Conservation (phyloP, 2,797 vertebrate species). For the Coccyzus lansbergi region DNA sequence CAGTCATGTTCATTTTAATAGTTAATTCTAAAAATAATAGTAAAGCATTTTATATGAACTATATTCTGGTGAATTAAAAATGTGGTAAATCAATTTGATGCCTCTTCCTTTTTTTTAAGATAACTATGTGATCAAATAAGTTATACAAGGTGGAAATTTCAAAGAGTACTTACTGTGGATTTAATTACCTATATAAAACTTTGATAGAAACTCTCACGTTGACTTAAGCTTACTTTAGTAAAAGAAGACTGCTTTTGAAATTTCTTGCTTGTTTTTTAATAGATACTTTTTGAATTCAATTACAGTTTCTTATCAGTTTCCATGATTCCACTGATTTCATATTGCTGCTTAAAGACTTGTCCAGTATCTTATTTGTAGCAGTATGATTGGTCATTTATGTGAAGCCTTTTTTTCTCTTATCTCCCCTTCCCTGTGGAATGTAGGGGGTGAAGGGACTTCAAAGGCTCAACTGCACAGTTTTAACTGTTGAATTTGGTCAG, state of each 20-base stretch:
- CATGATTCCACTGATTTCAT: not conserved
- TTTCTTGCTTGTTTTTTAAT: not conserved
- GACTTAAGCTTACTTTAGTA: not conserved
- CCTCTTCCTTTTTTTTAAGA: not conserved
- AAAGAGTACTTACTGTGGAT: not conserved
- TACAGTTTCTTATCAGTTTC: not conserved
- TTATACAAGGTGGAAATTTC: conserved; percentile 7
- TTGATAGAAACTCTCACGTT: not conserved
- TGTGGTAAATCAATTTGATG: not conserved
- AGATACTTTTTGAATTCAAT: not conserved
- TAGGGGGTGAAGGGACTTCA: too few relatives aligned
- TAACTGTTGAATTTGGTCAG: too few relatives aligned
- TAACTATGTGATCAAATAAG: not conserved
- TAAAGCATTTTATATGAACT: not conserved
- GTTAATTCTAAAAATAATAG: not conserved
- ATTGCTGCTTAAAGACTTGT: not conserved
- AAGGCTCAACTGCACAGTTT: too few relatives aligned
- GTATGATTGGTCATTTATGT: not conserved
- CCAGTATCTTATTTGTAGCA: not conserved
- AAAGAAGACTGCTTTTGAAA: not conserved
- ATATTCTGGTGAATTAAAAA: not conserved
- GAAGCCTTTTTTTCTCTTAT: not conserved
- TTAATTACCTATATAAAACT: conserved; percentile 1
- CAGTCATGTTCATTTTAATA: not conserved
- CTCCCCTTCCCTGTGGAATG: too few relatives aligned